These are phyloP conservation scores for Drosophila carrolli DNA, from an alignment of 1,140 invertebrate species.

Conservation along the genomic window DNA sequence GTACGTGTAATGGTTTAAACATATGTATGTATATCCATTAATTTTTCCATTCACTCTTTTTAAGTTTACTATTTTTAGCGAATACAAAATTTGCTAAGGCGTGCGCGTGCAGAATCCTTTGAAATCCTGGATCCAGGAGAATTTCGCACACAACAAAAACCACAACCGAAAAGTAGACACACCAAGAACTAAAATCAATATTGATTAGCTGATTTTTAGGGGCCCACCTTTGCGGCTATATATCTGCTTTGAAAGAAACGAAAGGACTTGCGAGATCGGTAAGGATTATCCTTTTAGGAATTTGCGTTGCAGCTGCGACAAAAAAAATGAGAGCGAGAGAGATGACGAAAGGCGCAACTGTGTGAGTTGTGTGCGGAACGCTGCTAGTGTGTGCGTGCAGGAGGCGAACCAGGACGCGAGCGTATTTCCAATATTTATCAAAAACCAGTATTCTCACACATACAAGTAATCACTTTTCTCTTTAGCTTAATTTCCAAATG, in stretches of 20 bases:
- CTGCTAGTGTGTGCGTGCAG: conserved; percentile 40
- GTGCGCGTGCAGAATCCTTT: conserved; percentile 16
- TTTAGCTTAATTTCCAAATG: neutral
- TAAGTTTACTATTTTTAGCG: neutral
- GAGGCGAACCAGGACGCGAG: conserved; percentile 51
- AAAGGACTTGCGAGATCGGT: conserved; percentile 33
- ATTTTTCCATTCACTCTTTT: neutral
- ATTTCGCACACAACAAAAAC: conserved; percentile 5
- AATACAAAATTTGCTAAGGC: conserved; percentile 6
- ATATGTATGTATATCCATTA: neutral
- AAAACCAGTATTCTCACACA: neutral
- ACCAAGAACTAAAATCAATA: conserved; percentile 56
- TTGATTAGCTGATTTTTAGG: conserved; percentile 21
- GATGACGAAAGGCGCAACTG: conserved; percentile 45
- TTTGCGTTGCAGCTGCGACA: conserved; percentile 78
- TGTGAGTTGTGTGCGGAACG: conserved; percentile 16
- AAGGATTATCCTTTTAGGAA: conserved; percentile 59
- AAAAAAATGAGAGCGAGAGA: conserved; percentile 53
- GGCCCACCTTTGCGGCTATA: conserved; percentile 37
- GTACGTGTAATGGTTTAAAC: conserved; percentile 10
- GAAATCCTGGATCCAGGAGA: conserved; percentile 20
- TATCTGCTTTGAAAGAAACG: neutral
- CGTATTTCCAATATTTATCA: no score
- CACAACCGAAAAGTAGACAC: conserved; percentile 5
- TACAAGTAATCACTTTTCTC: neutral